A percentile compares a stretch with the other conserved stretches of the same genome.
Conservation (phyloP, 2,113 vertebrate species). For the Xenopus tropicalis region UCB_Xtro_10.0 CM004445.2:106016501-106017000, state of each 20-base stretch:
- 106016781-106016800: constrained; percentile 98
- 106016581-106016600: not conserved
- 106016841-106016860: constrained; percentile 51
- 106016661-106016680: constrained; percentile 22
- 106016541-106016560: no score
- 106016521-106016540: no score
- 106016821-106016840: constrained; percentile 89
- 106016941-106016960: no score
- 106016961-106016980: no score
- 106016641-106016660: constrained; percentile 7
- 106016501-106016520: no score
- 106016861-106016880: no score
- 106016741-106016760: constrained; percentile 85
- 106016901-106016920: no score
- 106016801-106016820: constrained; percentile 77
- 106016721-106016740: constrained; percentile 65
- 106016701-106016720: constrained; percentile 24
- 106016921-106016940: no score
- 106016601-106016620: not conserved
- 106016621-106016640: constrained; percentile 22
- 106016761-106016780: constrained; percentile 75
- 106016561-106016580: no score
- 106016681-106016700: constrained; percentile 19
- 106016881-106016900: no score
- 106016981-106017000: no score